phyloP scores from a whole-genome alignment of 2,888 invertebrate species.

The Ametastegia equiseti region DNA sequence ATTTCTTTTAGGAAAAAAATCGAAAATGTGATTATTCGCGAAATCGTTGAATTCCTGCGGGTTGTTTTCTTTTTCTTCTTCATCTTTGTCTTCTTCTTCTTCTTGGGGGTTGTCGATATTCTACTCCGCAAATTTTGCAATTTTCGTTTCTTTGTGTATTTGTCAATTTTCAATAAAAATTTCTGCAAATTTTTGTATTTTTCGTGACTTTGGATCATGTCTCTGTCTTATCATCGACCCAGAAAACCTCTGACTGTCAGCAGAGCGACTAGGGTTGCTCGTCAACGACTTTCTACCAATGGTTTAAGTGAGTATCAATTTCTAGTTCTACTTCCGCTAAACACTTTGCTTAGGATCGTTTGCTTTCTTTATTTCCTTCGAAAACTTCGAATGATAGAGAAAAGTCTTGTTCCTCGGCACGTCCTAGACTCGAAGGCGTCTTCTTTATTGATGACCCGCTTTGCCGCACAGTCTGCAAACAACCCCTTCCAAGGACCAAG shows the following conservation, averaged over 20 bases:
- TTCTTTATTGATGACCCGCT: constrained; percentile 16
- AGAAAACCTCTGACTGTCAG: constrained; percentile 70
- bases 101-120: too few relatives aligned
- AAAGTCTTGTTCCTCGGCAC: too few relatives aligned
- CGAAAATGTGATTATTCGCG: background rate
- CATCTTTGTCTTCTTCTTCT: background rate
- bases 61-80: background rate
- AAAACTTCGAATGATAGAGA: background rate
- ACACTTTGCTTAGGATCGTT: background rate
- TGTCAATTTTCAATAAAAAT: background rate
- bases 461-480: background rate
- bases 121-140: too few relatives aligned
- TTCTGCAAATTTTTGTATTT: background rate
- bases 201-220: constrained; percentile 55
- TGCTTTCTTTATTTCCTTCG: background rate
- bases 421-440: too few relatives aligned
- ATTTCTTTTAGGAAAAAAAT: constrained; percentile 7
- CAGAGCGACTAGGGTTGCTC: constrained; percentile 71
- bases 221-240: constrained; percentile 66
- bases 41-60: background rate
- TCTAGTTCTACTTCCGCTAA: background rate
- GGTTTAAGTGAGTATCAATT: constrained; percentile 67
- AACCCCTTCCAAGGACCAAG: background rate
- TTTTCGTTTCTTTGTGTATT: background rate
- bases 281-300: constrained; percentile 67